These are phyloP conservation scores for crab-eating macaque (Macaca fascicularis) DNA, from an alignment of 2,113 vertebrate genomes.

Conservation along the genomic window DNA sequence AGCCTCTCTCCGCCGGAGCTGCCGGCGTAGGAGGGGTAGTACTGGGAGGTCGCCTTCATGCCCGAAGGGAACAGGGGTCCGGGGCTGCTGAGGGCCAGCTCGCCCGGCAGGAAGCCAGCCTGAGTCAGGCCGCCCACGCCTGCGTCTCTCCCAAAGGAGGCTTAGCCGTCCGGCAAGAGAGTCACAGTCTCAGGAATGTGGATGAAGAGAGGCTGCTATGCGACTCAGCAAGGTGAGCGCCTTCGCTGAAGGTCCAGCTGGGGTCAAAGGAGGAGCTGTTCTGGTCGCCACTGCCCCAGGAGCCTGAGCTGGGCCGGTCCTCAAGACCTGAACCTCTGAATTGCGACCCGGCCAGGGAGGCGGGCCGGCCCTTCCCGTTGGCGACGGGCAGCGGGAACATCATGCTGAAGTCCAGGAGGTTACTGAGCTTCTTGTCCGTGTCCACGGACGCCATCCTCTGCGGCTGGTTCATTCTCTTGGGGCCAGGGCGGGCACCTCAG, in stretches of 20 bases:
- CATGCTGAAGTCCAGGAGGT: slow-evolving; percentile 99
- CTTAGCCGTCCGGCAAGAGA: no score
- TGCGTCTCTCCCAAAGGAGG: no score
- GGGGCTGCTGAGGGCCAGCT: slow-evolving; percentile 92
- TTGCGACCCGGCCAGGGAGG: no score
- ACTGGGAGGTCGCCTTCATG: slow-evolving; percentile 92
- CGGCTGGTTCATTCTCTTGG: slow-evolving; percentile 95
- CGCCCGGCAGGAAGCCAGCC: slow-evolving; percentile 92
- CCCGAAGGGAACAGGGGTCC: slow-evolving; percentile 95
- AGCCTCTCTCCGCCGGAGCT: slow-evolving; percentile 93
- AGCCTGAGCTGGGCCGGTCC: no score
- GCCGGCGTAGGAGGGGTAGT: slow-evolving; percentile 93
- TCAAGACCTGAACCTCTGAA: no score
- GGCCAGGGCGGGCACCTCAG: slow-evolving; percentile 73
- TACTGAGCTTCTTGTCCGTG: slow-evolving; percentile 99
- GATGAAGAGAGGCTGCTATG: no score
- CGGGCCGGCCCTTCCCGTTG: no score
- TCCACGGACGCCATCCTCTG: slow-evolving; percentile 98
- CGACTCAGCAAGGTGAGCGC: no score
- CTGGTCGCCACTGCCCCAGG: no score
- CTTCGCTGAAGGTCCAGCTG: no score
- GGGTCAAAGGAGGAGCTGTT: no score
- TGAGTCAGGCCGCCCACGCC: slow-evolving; percentile 62
- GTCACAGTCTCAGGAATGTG: no score
- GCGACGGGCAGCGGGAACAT: slow-evolving; percentile 76